Base-by-base conservation (phyloP, 1,140 invertebrate genomes). In the Apolygus lucorum region DNA sequence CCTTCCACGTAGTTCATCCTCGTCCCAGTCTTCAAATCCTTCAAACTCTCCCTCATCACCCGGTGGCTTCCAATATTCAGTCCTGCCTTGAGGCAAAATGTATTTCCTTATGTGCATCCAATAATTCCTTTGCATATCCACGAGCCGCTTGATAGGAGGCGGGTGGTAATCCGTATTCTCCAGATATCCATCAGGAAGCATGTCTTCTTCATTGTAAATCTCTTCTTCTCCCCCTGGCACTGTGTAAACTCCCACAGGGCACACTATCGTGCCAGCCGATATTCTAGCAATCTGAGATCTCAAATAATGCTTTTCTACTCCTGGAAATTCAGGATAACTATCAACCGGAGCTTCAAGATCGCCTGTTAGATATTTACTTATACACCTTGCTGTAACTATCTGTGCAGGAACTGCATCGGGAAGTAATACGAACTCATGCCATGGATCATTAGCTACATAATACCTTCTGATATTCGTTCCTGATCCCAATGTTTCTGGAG, bases 101-200 rank as follows among this genome's bases (percentile, higher is more conserved):
- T 89, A 86, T 14, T 83, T 82, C 29, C 85, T 84, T 74, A 91
- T 88, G 78, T 95, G 92, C 24, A 92, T 89, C 92, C 92, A 95
- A 78, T 87, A 88, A 1, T 66, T 66, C 28, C 29, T 84, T 81
- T 72, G 91, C 78, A n/a, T 84, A 82, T 89, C 86, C 14, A 81
- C 74, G 25, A 91, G 76, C 28, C 88, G 71, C 64, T 71, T 72
- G 0, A 79, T 73, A 26, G 80, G 75, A n/a, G 81, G 74, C 0
- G 77, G 76, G 71, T 81, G 78, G 77, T 78, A 84, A 68, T 82
- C 69, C 2, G 52, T 22, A 28, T 70, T 70, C 28, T 34, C 64
- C 1, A 67, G 34, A 21, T 29, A 66, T 29, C 64, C 64, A 28
- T 28, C 29, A 11, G 64, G 54, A 22, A 29, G 28, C 29, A 27